Base-by-base conservation (phyloP, 2,113 vertebrate genomes). In the Rhabdornis inornatus region DNA sequence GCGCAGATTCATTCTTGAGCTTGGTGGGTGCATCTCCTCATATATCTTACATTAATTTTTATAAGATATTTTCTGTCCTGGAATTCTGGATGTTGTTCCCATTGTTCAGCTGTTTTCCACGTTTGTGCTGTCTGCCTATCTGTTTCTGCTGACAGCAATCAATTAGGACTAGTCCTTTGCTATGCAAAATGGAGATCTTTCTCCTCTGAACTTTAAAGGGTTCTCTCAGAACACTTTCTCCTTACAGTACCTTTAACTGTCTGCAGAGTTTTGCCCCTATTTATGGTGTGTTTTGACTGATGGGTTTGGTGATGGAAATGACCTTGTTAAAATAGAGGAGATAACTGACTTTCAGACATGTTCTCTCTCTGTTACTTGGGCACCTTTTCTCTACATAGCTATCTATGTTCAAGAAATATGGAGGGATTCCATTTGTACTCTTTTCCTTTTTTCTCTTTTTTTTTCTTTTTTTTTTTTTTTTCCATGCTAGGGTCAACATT, bases 51-150 rank as follows among this genome's bases (percentile, higher is more conserved):
- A 88, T 80, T 69, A 91, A 40, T 86, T 93, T 89, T 90, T 86
- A 60, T 83, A 50, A 95, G 47, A 66, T 63, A 92, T 40, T 81
- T 56, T 92, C 39, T 86, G 10, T 60, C 68, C 47, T 83, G 76
- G 47, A 91, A 86, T 86, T 92, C n/a, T 88, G 53, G 35, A 42
- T 8, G 3, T 19, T 66, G 52, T 80, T 97, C 21, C 35, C 79
- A 63, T 93, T 95, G 88, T 80, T 89, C 87, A 88, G 71, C 70
- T 89, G 35, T 87, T 96, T 95, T 94, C 71, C 88, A 87, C 39
- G 39, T 81, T 96, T 68, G 33, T 81, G 60, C 44, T 95, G 39
- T 52, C 60, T 90, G 24, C 59, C 81, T 87, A 50, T 53, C 27
- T 71, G 57, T 60, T 95, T 94, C 44, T 91, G 71, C 52, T 87